phyloP scores from a whole-genome alignment of 2,797 vertebrate genomes.

The Rhinatrema bivittatum region DNA sequence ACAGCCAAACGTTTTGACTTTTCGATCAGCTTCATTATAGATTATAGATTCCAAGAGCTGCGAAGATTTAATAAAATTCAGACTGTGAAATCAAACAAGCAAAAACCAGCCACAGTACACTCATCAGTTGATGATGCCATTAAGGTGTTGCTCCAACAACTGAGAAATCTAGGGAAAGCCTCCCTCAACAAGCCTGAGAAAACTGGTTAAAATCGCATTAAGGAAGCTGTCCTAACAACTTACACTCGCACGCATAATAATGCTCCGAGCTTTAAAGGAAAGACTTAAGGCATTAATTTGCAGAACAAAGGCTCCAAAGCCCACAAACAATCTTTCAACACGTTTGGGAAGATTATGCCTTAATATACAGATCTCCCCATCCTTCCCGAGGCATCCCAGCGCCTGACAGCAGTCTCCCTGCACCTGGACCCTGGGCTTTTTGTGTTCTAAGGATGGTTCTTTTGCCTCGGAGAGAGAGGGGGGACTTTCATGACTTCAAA shows the following conservation, averaged over 20 bases:
- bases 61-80: not conserved
- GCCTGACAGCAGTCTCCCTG: constrained; percentile 18
- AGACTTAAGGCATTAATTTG: constrained; percentile 43
- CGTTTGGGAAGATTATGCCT: constrained; percentile 38
- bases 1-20: not conserved
- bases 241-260: constrained; percentile 16
- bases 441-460: constrained; percentile 47
- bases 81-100: not conserved
- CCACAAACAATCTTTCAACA: constrained; percentile 38
- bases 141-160: constrained; percentile 6
- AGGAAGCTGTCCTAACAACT: constrained; percentile 23
- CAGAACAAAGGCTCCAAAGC: constrained; percentile 37
- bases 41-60: not conserved
- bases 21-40: not conserved
- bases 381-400: constrained; percentile 18
- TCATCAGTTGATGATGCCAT: constrained; percentile 1
- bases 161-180: not conserved
- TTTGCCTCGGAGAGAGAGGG: constrained; percentile 47
- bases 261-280: constrained; percentile 26
- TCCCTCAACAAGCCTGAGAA: constrained; percentile 14
- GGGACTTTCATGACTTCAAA: constrained; percentile 83
- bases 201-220: constrained; percentile 44
- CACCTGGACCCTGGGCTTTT: constrained; percentile 53
- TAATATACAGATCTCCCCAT: constrained; percentile 30
- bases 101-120: not conserved